A percentile compares a stretch with the other conserved stretches of the same genome.
Conservation (phyloP, 2,797 vertebrate genomes). For the Varecia variegata region DNA sequence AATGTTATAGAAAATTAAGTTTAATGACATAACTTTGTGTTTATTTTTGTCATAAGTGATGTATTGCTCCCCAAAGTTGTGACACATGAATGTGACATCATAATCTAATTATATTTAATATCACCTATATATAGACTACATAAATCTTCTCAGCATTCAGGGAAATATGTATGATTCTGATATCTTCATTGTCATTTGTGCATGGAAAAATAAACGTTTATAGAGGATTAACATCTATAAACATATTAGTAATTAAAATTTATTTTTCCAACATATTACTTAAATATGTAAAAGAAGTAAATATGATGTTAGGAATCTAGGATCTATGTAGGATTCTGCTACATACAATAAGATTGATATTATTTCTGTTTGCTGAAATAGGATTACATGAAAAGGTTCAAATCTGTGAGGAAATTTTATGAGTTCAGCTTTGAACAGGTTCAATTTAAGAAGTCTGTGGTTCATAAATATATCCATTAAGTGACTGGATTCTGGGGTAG, state of each 20-base stretch:
- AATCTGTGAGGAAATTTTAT: not conserved
- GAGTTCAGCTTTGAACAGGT: not conserved
- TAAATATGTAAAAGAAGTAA: not conserved
- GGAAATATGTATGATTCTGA: not conserved
- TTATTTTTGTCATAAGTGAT: not conserved
- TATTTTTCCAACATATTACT: not conserved
- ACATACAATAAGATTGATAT: not conserved
- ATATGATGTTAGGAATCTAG: not conserved
- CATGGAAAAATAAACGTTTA: not conserved
- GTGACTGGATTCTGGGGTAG: not conserved
- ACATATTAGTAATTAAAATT: not conserved
- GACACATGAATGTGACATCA: not conserved
- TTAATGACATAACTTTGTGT: not conserved
- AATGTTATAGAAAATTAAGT: not conserved
- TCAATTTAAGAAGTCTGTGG: not conserved
- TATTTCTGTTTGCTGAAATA: not conserved
- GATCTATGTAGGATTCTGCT: not conserved
- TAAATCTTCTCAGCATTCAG: not conserved
- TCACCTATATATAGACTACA: not conserved
- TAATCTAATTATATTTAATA: not conserved
- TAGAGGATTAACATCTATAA: not conserved
- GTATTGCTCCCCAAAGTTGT: not conserved
- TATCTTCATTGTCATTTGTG: not conserved
- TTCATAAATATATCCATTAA: not conserved
- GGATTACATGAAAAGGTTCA: not conserved